phyloP scores from a whole-genome alignment of 1,140 invertebrate species.

The Zaprionus africanus region DNA sequence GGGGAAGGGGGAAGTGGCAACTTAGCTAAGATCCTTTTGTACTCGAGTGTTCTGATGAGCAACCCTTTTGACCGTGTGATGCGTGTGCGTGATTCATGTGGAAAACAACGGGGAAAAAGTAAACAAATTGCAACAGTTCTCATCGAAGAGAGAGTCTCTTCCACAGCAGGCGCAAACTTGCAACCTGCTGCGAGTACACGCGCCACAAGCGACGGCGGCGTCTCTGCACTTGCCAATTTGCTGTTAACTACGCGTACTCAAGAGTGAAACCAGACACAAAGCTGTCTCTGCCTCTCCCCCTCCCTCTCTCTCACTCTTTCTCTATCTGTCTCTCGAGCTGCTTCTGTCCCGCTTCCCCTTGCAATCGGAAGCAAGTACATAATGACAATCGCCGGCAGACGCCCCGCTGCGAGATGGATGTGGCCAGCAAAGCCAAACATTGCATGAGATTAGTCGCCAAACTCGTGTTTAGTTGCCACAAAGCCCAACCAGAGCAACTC shows the following conservation, averaged over 20 bases:
- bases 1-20: conserved; percentile 18
- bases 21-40: conserved; percentile 10
- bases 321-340: neutral
- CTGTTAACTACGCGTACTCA: conserved; percentile 63
- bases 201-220: conserved; percentile 39
- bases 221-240: conserved; percentile 75
- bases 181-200: conserved; percentile 71
- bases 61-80: conserved; percentile 50
- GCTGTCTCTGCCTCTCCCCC: neutral
- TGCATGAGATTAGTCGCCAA: conserved; percentile 16
- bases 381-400: conserved; percentile 37
- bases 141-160: conserved; percentile 33
- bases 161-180: conserved; percentile 4
- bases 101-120: conserved; percentile 1
- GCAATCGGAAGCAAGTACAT: conserved; percentile 10
- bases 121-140: conserved; percentile 80
- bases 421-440: conserved; percentile 41
- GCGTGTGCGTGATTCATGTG: conserved; percentile 10
- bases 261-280: conserved; percentile 45
- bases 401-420: conserved; percentile 35
- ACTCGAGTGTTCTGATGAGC: neutral
- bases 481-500: neutral
- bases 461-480: neutral
- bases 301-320: neutral
- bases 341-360: neutral